phyloP scores from a whole-genome alignment of 2,888 invertebrate genomes.

The Gisinianus flammeolus region DNA sequence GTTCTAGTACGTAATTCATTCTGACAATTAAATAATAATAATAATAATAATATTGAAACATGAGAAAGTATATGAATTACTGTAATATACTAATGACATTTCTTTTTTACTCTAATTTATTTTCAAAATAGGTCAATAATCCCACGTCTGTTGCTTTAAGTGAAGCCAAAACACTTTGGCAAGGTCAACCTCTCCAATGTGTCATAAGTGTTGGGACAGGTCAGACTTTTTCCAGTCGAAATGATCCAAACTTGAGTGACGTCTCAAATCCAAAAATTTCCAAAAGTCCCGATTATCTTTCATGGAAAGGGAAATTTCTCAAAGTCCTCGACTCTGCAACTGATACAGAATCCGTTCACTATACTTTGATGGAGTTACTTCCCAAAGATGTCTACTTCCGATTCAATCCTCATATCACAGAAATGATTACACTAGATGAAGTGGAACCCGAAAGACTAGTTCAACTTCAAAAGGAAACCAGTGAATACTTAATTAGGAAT shows the following conservation, averaged over 20 bases:
- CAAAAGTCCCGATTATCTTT: slow-evolving; percentile 60
- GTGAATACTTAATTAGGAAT: slow-evolving; percentile 54
- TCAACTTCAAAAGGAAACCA: slow-evolving; percentile 61
- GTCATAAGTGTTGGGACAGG: slow-evolving; percentile 83
- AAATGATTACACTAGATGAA: slow-evolving; percentile 81
- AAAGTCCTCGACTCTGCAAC: slow-evolving; percentile 85
- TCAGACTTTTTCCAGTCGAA: slow-evolving; percentile 47
- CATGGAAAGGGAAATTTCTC: slow-evolving; percentile 79
- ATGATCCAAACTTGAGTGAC: slow-evolving; percentile 43
- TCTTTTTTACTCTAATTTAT: no score
- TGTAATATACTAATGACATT: no score
- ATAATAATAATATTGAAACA: no score
- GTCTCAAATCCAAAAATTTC: slow-evolving; percentile 12
- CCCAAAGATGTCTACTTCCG: slow-evolving; percentile 78
- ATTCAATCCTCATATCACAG: slow-evolving; percentile 85
- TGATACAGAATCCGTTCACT: slow-evolving; percentile 73
- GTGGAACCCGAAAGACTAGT: slow-evolving; percentile 74
- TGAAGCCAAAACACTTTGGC: slow-evolving; percentile 84
- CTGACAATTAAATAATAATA: no score
- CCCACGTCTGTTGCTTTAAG: slow-evolving; percentile 87
- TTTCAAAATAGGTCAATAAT: no score
- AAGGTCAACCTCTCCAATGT: slow-evolving; percentile 74
- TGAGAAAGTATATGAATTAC: no score
- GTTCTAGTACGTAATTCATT: no score
- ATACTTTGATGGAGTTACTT: slow-evolving; percentile 69